These are phyloP conservation scores for Enteromius treurensis DNA, from an alignment of 2,797 vertebrate species.

Conservation along the genomic window DNA sequence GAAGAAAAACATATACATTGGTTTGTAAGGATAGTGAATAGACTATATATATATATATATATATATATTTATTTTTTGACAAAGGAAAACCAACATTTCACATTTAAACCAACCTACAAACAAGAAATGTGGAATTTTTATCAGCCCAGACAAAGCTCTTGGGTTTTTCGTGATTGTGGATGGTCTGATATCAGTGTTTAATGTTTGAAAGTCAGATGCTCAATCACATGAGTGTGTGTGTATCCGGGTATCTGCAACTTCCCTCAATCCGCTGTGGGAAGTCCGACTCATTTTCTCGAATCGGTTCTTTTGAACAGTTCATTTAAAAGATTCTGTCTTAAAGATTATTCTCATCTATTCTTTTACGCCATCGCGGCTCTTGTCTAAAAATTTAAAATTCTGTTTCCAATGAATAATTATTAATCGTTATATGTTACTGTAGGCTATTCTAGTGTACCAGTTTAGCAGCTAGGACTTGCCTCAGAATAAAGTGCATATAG, in stretches of 20 bases:
- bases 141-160: not conserved
- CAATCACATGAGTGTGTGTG: slow-evolving; percentile 68
- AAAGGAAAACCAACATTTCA: not conserved
- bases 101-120: not conserved
- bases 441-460: not conserved
- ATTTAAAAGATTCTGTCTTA: not conserved
- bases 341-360: not conserved
- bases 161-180: not conserved
- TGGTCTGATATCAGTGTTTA: slow-evolving; percentile 26
- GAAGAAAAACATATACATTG: not conserved
- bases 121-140: not conserved
- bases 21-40: not conserved
- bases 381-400: not conserved
- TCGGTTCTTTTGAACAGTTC: slow-evolving; percentile 8
- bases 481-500: not conserved
- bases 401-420: not conserved
- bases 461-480: not conserved
- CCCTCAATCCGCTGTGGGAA: not conserved
- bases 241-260: slow-evolving; percentile 49
- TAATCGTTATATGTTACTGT: not conserved
- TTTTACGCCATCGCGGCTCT: not conserved
- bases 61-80: no score
- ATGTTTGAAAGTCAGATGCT: slow-evolving; percentile 62
- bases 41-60: no score
- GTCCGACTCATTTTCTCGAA: not conserved